Evolutionary conservation across 1,140 invertebrate species (phyloP), one percentile per base, ranked within the genome.

Genomic region (Drosophila tani): DNA sequence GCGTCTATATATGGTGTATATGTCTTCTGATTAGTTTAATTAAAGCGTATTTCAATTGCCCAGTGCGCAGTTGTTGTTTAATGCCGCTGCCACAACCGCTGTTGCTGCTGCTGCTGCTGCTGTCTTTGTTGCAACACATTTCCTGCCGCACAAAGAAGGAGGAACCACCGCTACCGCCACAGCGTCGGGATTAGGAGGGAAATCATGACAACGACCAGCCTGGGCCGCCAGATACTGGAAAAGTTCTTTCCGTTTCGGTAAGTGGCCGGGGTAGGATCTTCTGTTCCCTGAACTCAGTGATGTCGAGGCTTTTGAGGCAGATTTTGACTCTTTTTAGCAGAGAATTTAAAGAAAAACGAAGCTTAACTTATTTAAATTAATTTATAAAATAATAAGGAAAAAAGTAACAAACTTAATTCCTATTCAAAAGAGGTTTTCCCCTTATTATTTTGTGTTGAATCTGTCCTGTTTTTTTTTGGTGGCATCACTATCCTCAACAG

Each of bases 11-110:
- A 59, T 51, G 49, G 64, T 70, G 51, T 58, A 79, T 81, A 81
- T 84, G 70, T 71, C 69, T 83, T 88, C 73, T 84, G 84, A 87
- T 87, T 87, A 84, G 84, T 87, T 90, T 84, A 87, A 87, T 87
- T 88, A 90, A 87, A 84, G 78, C 81, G 84, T 83, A 88, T 84
- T 84, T 88, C 84, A 77, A 84, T 87, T 88, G 83, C 81, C 75
- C 53, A 59, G 69, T 83, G 84, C 84, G 84, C 84, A 87, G 63
- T 85, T 84, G 53, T 67, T 41, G 67, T 45, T 56, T 69, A 69
- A 68, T 67, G 63, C 47, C 46, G 4, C 24, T n/a, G 62, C 62
- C 17, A 35, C 50, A 35, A 27, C n/a, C n/a, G 4, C 47, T 27
- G 47, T 24, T n/a, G 47, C 21, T 17, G 17, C 43, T 45, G 4